phyloP scores from a whole-genome alignment of 2,888 invertebrate species.

The Poecilobothrus nobilitatus region DNA sequence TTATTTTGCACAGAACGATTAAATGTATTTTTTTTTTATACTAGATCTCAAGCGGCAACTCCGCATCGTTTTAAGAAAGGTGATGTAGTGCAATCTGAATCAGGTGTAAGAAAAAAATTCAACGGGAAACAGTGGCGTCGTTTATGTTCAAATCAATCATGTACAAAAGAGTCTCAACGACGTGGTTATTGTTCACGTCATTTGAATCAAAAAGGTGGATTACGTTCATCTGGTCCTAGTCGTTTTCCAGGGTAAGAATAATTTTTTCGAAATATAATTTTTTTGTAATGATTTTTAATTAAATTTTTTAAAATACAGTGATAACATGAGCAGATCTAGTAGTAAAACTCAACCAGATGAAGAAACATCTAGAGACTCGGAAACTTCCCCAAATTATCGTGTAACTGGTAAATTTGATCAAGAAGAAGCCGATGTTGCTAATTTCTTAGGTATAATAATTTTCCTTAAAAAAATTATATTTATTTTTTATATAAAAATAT shows the following conservation, averaged over 20 bases:
- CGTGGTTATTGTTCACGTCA: slow-evolving; percentile 95
- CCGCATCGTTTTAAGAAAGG: slow-evolving; percentile 97
- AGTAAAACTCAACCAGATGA: slow-evolving; percentile 58
- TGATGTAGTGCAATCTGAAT: slow-evolving; percentile 59
- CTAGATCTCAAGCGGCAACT: slow-evolving; percentile 81
- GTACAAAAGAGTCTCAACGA: slow-evolving; percentile 94
- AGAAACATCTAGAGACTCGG: slow-evolving; percentile 83
- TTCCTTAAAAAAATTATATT: no score
- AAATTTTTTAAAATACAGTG: slow-evolving; percentile 28
- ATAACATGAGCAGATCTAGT: slow-evolving; percentile 42
- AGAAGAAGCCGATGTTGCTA: slow-evolving; percentile 94
- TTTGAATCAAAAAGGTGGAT: slow-evolving; percentile 80
- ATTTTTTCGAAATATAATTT: not conserved
- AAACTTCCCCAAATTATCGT: slow-evolving; percentile 77
- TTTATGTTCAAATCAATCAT: slow-evolving; percentile 90
- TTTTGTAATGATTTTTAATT: not conserved
- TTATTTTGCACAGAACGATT: not conserved
- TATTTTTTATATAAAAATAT: slow-evolving; percentile 5
- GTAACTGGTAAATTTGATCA: slow-evolving; percentile 79
- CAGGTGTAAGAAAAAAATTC: slow-evolving; percentile 94
- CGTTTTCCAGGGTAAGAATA: slow-evolving; percentile 38
- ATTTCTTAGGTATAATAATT: slow-evolving; percentile 69
- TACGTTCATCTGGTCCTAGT: slow-evolving; percentile 41
- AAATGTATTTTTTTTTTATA: not conserved
- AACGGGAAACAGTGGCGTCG: slow-evolving; percentile 99